Evolutionary conservation across 2,113 vertebrate genomes (phyloP).

Genomic region (Calidris pygmaea): DNA sequence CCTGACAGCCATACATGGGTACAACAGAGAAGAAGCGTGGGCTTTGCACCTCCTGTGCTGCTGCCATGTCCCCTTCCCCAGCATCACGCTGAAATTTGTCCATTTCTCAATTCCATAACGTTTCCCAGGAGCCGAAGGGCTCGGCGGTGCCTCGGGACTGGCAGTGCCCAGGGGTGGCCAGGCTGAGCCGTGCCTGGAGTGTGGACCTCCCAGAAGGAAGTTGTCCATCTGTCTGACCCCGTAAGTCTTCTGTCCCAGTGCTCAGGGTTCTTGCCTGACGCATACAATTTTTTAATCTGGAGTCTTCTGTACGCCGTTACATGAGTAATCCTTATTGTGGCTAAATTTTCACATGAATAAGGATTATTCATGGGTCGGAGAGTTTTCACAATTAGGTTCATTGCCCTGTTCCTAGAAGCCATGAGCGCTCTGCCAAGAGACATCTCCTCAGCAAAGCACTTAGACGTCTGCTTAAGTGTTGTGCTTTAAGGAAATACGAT

Average conservation of each 20-base stretch:
- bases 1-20: not conserved
- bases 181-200: not conserved
- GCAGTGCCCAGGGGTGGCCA: too few relatives aligned
- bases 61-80: rapidly evolving
- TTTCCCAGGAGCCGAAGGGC: not conserved
- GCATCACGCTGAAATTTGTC: not conserved
- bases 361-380: not conserved
- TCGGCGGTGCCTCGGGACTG: rapidly evolving
- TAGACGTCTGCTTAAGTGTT: not conserved
- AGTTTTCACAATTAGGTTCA: not conserved
- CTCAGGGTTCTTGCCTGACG: not conserved
- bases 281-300: not conserved
- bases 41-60: not conserved
- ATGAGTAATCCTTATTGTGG: not conserved
- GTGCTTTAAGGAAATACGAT: not conserved
- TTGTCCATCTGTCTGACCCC: not conserved
- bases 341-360: not conserved
- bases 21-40: not conserved
- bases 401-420: not conserved
- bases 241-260: not conserved
- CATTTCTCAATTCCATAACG: rapidly evolving
- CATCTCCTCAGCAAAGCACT: not conserved
- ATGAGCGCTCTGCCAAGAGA: not conserved
- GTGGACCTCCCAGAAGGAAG: not conserved
- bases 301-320: not conserved